Percentiles rank a stretch among this genome's conserved stretches.
phyloP scores from a whole-genome alignment of 2,888 invertebrate species.

The Periphyllus acericola region DNA sequence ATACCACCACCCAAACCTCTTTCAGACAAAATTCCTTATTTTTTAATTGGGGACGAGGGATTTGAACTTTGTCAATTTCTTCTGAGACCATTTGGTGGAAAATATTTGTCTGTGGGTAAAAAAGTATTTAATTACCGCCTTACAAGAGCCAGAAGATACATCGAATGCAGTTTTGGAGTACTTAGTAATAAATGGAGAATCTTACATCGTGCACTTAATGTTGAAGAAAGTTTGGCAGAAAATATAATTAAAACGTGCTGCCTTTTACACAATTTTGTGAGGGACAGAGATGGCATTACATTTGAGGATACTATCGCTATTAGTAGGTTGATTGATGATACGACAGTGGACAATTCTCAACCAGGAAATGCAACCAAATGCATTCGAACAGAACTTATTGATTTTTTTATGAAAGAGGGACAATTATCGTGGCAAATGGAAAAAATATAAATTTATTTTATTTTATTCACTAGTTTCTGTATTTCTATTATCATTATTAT shows the following conservation, averaged over 20 bases:
- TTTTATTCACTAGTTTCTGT: no score
- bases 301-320: slow-evolving; percentile 53
- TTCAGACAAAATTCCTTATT: slow-evolving; percentile 48
- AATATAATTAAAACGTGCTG: slow-evolving; percentile 49
- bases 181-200: slow-evolving; percentile 62
- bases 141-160: slow-evolving; percentile 62
- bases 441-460: no score
- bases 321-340: slow-evolving; percentile 25
- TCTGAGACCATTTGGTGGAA: slow-evolving; percentile 63
- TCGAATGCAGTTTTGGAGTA: slow-evolving; percentile 65
- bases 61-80: slow-evolving; percentile 61
- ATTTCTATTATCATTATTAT: no score
- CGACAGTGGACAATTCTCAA: slow-evolving; percentile 19
- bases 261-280: slow-evolving; percentile 61
- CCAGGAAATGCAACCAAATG: slow-evolving; percentile 32
- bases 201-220: slow-evolving; percentile 63
- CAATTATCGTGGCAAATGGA: no score
- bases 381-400: slow-evolving; percentile 29
- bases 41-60: slow-evolving; percentile 63
- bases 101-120: slow-evolving; percentile 62
- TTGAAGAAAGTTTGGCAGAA: slow-evolving; percentile 52
- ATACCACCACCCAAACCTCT: slow-evolving; percentile 10
- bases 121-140: slow-evolving; percentile 60
- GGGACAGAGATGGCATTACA: slow-evolving; percentile 56
- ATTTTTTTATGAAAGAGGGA: no score